Percentiles rank a stretch among this genome's conserved stretches.
phyloP scores from a whole-genome alignment of 1,140 invertebrate genomes.

The Holotrichia oblita region DNA sequence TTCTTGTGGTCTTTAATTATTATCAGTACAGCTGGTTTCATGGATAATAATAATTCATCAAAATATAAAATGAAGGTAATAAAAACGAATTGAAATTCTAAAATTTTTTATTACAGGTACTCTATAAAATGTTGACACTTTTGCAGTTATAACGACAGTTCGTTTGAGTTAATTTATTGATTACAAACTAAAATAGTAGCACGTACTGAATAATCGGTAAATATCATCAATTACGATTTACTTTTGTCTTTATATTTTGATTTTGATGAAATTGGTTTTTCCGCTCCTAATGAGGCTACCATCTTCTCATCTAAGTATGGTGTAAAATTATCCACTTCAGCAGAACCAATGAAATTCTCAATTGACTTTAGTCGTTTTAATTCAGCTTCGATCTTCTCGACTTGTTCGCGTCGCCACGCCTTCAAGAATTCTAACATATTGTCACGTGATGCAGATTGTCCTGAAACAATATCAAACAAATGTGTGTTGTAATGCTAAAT shows the following conservation, averaged over 20 bases:
- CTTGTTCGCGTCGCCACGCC: constrained; percentile 54
- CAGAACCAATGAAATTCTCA: constrained; percentile 46
- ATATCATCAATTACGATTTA: neutral
- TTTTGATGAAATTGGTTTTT: constrained; percentile 2
- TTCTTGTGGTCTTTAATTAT: no score
- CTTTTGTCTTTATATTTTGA: constrained; percentile 13
- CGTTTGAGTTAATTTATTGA: neutral
- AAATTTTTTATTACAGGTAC: no score
- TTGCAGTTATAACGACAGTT: neutral
- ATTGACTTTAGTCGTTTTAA: constrained; percentile 52
- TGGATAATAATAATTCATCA: no score
- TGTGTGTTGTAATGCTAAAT: no score
- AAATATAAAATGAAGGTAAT: no score
- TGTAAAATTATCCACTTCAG: constrained; percentile 38
- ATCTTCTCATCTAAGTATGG: constrained; percentile 48
- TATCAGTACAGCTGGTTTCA: no score
- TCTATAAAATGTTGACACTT: neutral
- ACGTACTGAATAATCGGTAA: neutral
- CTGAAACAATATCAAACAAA: neutral
- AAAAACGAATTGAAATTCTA: no score
- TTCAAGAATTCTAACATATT: constrained; percentile 53
- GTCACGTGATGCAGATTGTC: constrained; percentile 41
- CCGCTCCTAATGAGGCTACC: constrained; percentile 39
- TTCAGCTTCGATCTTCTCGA: constrained; percentile 55
- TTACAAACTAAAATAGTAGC: neutral